A percentile compares a stretch with the other conserved stretches of the same genome.
These are phyloP conservation scores for Brenthis daphne DNA, from an alignment of 2,888 invertebrate species.

Conservation along the genomic window DNA sequence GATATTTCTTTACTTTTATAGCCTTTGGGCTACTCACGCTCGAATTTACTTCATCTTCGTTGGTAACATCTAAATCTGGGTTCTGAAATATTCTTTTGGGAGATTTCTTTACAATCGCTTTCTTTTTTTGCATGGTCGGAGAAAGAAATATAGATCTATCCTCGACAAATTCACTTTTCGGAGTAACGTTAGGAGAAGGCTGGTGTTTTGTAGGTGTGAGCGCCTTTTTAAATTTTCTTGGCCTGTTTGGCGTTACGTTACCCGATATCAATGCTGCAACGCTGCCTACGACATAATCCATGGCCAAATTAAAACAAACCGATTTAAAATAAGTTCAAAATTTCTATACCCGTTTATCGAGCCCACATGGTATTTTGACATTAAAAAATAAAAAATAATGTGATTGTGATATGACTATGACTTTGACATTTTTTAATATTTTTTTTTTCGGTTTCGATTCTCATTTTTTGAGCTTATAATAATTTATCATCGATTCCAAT, in stretches of 20 bases:
- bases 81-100: conserved; percentile 76
- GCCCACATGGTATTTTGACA: conserved; percentile 55
- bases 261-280: conserved; percentile 83
- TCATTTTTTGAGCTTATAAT: not conserved
- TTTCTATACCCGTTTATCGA: not conserved
- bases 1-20: conserved; percentile 72
- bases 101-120: conserved; percentile 72
- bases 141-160: conserved; percentile 74
- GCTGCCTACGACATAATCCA: conserved; percentile 82
- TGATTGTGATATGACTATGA: conserved; percentile 7
- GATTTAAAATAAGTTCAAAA: conserved; percentile 5
- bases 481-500: too few species aligned
- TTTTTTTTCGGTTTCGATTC: not conserved
- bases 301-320: conserved; percentile 39
- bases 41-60: conserved; percentile 50
- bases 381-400: not conserved
- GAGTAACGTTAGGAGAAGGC: conserved; percentile 71
- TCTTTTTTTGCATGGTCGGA: conserved; percentile 71
- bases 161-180: conserved; percentile 68
- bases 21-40: conserved; percentile 58
- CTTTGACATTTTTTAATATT: not conserved
- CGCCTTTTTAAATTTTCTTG: conserved; percentile 67
- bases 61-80: conserved; percentile 60
- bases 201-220: conserved; percentile 74
- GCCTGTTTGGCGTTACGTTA: conserved; percentile 79